A percentile compares a stretch with the other conserved stretches of the same genome.
Conservation (phyloP, 2,888 invertebrate genomes). For the Heliconius cydno region DNA sequence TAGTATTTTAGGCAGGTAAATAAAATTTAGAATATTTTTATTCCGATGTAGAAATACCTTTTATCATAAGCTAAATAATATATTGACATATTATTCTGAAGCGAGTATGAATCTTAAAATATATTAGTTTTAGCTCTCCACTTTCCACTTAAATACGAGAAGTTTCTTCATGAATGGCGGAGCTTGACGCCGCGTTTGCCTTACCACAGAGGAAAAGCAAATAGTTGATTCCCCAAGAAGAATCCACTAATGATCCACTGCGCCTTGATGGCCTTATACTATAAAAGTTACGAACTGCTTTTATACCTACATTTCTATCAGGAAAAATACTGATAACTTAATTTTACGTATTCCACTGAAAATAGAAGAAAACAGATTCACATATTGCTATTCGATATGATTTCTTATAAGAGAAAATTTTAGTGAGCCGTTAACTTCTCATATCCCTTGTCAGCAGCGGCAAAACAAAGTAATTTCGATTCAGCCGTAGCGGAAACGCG, state of each 20-base stretch:
- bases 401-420: conserved; percentile 43
- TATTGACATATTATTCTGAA: not conserved
- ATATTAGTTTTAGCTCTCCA: not conserved
- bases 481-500: conserved; percentile 59
- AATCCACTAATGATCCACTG: too few relatives aligned
- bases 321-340: not conserved
- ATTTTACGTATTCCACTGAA: not conserved
- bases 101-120: not conserved
- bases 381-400: conserved; percentile 34
- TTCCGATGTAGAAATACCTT: not conserved
- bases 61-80: not conserved
- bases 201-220: too few relatives aligned
- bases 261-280: not conserved
- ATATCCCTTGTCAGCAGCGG: conserved; percentile 54
- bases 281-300: not conserved
- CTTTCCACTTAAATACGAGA: too few relatives aligned
- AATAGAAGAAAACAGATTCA: conserved; percentile 30
- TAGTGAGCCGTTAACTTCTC: conserved; percentile 51
- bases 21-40: not conserved
- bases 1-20: not conserved
- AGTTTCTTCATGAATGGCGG: too few relatives aligned
- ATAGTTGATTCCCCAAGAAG: too few relatives aligned
- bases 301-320: not conserved
- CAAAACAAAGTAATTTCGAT: conserved; percentile 76
- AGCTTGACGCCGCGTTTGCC: too few relatives aligned